A percentile compares a stretch with the other conserved stretches of the same genome.
phyloP scores from a whole-genome alignment of 2,888 invertebrate genomes.

The Lycia hirtaria region DNA sequence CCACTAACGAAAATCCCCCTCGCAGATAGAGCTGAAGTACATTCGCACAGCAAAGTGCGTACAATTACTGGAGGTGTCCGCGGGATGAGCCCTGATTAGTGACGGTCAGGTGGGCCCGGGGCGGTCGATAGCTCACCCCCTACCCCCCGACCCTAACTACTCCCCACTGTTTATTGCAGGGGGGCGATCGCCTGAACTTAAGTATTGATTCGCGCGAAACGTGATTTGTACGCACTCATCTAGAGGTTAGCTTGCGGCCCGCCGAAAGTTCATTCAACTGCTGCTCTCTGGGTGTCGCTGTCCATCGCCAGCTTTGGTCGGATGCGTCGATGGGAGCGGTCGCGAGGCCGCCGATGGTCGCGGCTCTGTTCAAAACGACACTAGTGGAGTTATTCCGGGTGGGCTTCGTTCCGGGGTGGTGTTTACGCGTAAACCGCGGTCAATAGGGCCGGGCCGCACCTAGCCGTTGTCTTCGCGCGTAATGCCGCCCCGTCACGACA shows the following conservation, averaged over 20 bases:
- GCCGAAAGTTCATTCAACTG: conserved; percentile 58
- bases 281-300: conserved; percentile 36
- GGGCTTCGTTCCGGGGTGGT: conserved; percentile 61
- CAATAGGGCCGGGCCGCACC: conserved; percentile 80
- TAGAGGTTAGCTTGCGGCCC: conserved; percentile 77
- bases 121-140: conserved; percentile 69
- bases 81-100: conserved; percentile 85
- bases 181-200: conserved; percentile 84
- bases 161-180: conserved; percentile 81
- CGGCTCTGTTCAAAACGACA: conserved; percentile 23
- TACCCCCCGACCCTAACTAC: conserved; percentile 66
- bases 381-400: conserved; percentile 49
- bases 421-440: conserved; percentile 81
- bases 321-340: not conserved
- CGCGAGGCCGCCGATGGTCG: conserved; percentile 23
- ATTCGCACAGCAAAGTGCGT: conserved; percentile 67
- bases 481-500: conserved; percentile 79
- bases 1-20: conserved; percentile 35
- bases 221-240: conserved; percentile 86
- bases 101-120: conserved; percentile 81
- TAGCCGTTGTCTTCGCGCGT: conserved; percentile 72
- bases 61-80: conserved; percentile 82
- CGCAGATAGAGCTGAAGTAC: conserved; percentile 49
- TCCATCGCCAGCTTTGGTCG: conserved; percentile 48
- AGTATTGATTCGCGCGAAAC: conserved; percentile 86